A percentile compares a stretch with the other conserved stretches of the same genome.
These are phyloP conservation scores for Villa cingulata DNA, from an alignment of 2,888 invertebrate genomes.

Conservation along the genomic window DNA sequence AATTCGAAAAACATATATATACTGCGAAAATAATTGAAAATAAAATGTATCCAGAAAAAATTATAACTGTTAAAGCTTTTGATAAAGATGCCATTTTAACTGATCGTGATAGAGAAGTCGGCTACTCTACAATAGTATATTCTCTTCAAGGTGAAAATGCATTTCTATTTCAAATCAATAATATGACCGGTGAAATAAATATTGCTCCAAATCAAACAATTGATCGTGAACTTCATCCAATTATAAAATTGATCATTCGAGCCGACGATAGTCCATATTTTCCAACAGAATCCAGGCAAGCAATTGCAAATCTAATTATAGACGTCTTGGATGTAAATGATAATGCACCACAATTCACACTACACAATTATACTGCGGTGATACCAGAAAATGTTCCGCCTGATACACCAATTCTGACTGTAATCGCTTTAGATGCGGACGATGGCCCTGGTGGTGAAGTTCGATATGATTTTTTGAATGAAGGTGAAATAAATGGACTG, in stretches of 20 bases:
- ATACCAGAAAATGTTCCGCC: constrained; percentile 61
- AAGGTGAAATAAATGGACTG: constrained; percentile 56
- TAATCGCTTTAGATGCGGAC: constrained; percentile 63
- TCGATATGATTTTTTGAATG: constrained; percentile 58
- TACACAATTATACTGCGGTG: constrained; percentile 51
- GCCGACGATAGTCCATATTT: constrained; percentile 66
- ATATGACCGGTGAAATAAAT: constrained; percentile 51
- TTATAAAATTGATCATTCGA: constrained; percentile 53
- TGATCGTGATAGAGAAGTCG: constrained; percentile 41
- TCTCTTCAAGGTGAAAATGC: constrained; percentile 59
- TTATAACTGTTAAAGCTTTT: constrained; percentile 53
- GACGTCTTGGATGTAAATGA: constrained; percentile 68
- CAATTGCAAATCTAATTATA: constrained; percentile 48
- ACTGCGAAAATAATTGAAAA: constrained; percentile 59
- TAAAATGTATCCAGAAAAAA: constrained; percentile 48
- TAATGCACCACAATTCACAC: constrained; percentile 55
- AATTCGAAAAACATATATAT: constrained; percentile 54
- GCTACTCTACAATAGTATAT: constrained; percentile 58
- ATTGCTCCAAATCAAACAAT: constrained; percentile 51
- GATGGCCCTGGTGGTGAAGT: constrained; percentile 57
- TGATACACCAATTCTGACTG: constrained; percentile 51
- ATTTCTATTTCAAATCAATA: constrained; percentile 56
- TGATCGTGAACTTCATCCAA: constrained; percentile 59
- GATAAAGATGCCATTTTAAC: constrained; percentile 54
- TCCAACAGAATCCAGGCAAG: constrained; percentile 48